Evolutionary conservation across 2,888 invertebrate genomes (phyloP).

Genomic region (Apodemia hepburni): DNA sequence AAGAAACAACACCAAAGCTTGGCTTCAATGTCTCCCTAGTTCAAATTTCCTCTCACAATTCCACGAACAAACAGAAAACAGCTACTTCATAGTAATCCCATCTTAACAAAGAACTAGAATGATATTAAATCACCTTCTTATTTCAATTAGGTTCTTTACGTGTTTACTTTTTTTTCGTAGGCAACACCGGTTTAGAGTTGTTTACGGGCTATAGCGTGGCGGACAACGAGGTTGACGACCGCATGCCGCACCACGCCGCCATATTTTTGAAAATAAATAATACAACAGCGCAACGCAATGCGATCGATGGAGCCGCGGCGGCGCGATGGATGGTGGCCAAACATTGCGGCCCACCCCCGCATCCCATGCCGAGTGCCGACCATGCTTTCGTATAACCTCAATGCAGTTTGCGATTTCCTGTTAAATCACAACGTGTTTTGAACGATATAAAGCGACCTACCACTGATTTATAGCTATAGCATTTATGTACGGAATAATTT

Average conservation of each 20-base stretch:
- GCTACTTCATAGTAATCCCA: neutral
- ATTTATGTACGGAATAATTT: too few relatives aligned
- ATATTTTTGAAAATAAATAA: constrained; percentile 76
- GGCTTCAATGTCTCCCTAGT: neutral
- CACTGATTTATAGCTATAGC: neutral
- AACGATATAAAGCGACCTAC: neutral
- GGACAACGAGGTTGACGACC: constrained; percentile 57
- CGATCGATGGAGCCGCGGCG: constrained; percentile 68
- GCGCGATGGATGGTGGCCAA: constrained; percentile 55
- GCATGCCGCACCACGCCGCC: constrained; percentile 65
- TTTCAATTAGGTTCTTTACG: neutral
- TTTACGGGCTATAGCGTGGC: constrained; percentile 57
- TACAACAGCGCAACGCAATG: constrained; percentile 63
- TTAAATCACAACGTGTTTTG: constrained; percentile 2
- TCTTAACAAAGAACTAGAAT: neutral
- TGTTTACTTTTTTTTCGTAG: neutral
- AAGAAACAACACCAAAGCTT: neutral
- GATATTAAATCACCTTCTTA: neutral
- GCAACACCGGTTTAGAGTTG: constrained; percentile 46
- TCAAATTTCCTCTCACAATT: neutral
- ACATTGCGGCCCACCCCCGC: constrained; percentile 53
- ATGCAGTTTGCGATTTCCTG: constrained; percentile 21
- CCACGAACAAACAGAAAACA: neutral
- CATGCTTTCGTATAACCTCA: constrained; percentile 26
- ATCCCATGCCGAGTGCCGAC: constrained; percentile 26